Evolutionary conservation across 2,888 invertebrate genomes (phyloP).

Genomic region (Chrysolina americana): DNA sequence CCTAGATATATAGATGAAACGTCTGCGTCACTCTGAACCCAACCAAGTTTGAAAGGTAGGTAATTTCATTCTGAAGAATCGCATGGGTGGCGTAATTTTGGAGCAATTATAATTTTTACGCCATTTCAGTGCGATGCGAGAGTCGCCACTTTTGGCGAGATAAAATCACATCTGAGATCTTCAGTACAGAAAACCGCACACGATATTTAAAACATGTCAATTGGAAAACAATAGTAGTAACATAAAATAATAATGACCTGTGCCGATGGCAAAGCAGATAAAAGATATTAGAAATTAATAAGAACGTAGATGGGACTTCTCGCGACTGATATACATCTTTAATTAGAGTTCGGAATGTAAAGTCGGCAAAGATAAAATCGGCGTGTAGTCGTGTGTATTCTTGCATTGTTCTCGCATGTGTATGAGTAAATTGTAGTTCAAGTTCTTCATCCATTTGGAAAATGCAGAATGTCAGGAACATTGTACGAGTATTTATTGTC

Average conservation of each 20-base stretch:
- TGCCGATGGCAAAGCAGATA: constrained; percentile 60
- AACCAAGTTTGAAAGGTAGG: no score
- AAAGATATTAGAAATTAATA: constrained; percentile 68
- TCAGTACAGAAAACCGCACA: background rate
- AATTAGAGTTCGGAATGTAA: constrained; percentile 62
- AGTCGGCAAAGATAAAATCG: constrained; percentile 58
- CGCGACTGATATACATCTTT: constrained; percentile 61
- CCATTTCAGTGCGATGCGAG: background rate
- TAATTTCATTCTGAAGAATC: no score
- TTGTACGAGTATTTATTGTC: no score
- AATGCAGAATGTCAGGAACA: background rate
- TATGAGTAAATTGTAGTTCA: background rate
- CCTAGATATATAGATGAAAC: no score
- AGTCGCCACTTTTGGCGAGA: background rate
- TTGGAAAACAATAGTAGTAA: constrained; percentile 59
- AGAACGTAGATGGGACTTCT: constrained; percentile 66
- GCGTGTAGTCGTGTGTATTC: constrained; percentile 48
- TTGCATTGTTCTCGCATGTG: constrained; percentile 14
- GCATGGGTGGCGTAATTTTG: constrained; percentile 9
- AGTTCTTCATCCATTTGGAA: background rate
- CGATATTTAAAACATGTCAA: constrained; percentile 46
- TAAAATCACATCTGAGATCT: constrained; percentile 13
- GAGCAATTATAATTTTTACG: constrained; percentile 7
- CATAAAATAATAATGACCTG: constrained; percentile 55
- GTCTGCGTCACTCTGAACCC: no score